Base-by-base conservation (phyloP, 2,888 invertebrate species). In the Hetaerina titia region DNA sequence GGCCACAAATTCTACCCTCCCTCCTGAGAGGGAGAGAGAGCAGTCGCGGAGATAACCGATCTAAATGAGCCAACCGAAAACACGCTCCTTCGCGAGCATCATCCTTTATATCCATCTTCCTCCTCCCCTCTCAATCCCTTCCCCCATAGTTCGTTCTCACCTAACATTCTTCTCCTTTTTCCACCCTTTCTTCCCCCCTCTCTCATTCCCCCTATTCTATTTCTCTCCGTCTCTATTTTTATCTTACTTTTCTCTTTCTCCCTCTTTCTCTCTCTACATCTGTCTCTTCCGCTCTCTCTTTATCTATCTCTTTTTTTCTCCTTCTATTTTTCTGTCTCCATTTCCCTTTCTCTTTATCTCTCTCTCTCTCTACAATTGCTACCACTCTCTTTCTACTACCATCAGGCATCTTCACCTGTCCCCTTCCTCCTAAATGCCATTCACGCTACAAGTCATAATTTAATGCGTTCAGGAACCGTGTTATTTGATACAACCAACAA, bases 11-110 rank as follows among this genome's bases (percentile, higher is more conserved):
- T 63, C 90, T 63, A 31, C 63, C 63, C 90, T 63, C 19, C 31
- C 63, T 31, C 19, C 19, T n/a, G 31, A n/a, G 69, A 22, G 6
- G 6, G n/a, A 7, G 69, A n/a, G n/a, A n/a, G 69, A n/a, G n/a
- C 90, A 90, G 60, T 64, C 90, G 45, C 63, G 63, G n/a, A 63
- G 90, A 90, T 90, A 90, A 64, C 60, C 60, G 90, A 90, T 90
- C 90, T 90, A 90, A 90, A 90, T 90, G 63, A 90, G 63, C 25
- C 63, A 22, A 63, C 60, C 63, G 90, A 90, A 90, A 90, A 64
- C 63, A 63, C 90, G 63, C 89, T 56, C 22, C 57, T 57, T 22
- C 45, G 45, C 22, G 57, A 15, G 56, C 63, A 90, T 90, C 60
- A 17, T 45, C 90, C 63, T 63, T 89, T 64, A 15, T 64, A 64